Evolutionary conservation across 2,888 invertebrate genomes (phyloP).

Genomic region (Acleris literana): DNA sequence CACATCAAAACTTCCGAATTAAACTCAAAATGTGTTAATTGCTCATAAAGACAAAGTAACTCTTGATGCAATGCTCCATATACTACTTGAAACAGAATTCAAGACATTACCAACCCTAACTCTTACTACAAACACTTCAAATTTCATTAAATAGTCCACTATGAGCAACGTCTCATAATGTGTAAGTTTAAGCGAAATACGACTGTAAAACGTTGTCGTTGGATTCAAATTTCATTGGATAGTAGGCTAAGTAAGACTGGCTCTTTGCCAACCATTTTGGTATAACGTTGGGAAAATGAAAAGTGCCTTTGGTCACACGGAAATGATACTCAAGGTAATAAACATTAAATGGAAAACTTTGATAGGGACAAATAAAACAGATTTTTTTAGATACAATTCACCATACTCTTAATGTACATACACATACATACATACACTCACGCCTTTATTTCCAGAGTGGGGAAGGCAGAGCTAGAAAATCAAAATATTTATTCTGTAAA

Average conservation of each 20-base stretch:
- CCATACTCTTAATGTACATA: no score
- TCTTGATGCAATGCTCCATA: slow-evolving; percentile 17
- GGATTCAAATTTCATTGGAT: slow-evolving; percentile 1
- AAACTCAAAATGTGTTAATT: slow-evolving; percentile 32
- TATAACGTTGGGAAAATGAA: slow-evolving; percentile 10
- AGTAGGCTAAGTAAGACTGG: slow-evolving; percentile 3
- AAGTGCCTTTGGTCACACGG: slow-evolving; percentile 14
- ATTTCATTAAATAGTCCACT: background rate
- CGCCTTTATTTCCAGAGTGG: no score
- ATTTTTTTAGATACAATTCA: no score
- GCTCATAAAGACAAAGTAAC: slow-evolving; percentile 30
- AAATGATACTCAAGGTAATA: background rate
- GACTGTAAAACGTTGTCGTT: background rate
- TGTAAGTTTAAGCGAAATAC: background rate
- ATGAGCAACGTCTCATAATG: no score
- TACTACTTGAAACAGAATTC: slow-evolving; percentile 4
- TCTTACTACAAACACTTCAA: background rate
- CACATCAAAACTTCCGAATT: slow-evolving; percentile 29
- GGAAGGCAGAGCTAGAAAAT: no score
- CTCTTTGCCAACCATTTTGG: slow-evolving; percentile 12
- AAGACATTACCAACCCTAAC: slow-evolving; percentile 2
- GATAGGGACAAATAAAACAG: background rate
- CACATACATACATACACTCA: no score
- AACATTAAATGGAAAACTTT: background rate
- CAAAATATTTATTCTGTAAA: no score